A percentile compares a stretch with the other conserved stretches of the same genome.
phyloP scores from a whole-genome alignment of 2,797 vertebrate species.

The Cynopterus sphinx region DNA sequence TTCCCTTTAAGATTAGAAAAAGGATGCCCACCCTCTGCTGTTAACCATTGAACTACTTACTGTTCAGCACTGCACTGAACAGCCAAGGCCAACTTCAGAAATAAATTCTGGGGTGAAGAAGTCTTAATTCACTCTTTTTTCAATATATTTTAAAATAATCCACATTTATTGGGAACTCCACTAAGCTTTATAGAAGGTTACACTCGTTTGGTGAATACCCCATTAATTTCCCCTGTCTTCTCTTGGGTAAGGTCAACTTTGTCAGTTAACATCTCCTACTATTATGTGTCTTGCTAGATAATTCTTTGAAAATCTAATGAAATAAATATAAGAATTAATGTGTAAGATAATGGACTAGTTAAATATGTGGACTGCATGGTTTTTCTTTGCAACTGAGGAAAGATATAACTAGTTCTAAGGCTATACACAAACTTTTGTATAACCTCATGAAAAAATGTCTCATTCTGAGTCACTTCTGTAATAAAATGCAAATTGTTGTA shows the following conservation, averaged over 20 bases:
- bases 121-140: neutral
- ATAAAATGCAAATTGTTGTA: neutral
- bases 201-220: neutral
- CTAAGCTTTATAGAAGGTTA: neutral
- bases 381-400: neutral
- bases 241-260: neutral
- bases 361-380: neutral
- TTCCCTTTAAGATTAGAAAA: neutral
- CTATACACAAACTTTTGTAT: neutral
- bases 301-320: neutral
- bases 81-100: neutral
- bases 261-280: neutral
- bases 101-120: neutral
- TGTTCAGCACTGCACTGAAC: neutral
- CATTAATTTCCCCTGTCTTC: neutral
- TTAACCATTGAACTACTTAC: neutral
- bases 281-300: neutral
- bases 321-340: neutral
- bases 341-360: neutral
- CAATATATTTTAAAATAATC: too few species aligned
- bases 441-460: neutral
- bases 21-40: neutral
- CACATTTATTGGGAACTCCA: neutral
- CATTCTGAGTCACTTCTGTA: neutral
- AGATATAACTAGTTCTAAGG: neutral